A percentile compares a stretch with the other conserved stretches of the same genome.
These are phyloP conservation scores for Caenorhabditis uteleia DNA, from an alignment of 2,888 invertebrate genomes.

Conservation along the genomic window DNA sequence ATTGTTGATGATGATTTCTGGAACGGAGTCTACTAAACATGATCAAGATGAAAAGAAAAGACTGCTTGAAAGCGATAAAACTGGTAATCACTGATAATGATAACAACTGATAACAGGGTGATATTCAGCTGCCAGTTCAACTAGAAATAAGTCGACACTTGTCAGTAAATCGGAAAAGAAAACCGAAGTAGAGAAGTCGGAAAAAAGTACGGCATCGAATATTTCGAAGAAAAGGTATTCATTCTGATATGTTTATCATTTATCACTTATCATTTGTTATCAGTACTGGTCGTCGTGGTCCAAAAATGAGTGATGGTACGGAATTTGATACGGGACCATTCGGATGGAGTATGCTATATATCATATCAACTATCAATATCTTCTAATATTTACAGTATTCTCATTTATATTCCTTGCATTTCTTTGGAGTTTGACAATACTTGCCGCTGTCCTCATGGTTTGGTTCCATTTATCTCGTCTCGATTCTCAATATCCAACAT, in stretches of 20 bases:
- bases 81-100: no score
- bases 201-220: no score
- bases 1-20: background rate
- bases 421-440: slow-evolving; percentile 33
- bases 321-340: slow-evolving; percentile 38
- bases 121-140: no score
- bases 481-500: slow-evolving; percentile 26
- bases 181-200: no score
- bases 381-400: slow-evolving; percentile 19
- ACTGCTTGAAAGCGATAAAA: no score
- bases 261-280: no score
- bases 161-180: no score
- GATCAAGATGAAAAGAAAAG: background rate
- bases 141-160: no score
- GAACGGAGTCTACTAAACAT: background rate
- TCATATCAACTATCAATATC: background rate
- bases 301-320: slow-evolving; percentile 40
- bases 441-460: slow-evolving; percentile 15
- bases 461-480: slow-evolving; percentile 24
- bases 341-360: slow-evolving; percentile 16
- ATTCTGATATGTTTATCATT: no score
- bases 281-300: slow-evolving; percentile 13
- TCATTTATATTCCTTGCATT: slow-evolving; percentile 31
- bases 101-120: no score
- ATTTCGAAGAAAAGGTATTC: no score